Percentiles rank a stretch among this genome's conserved stretches.
phyloP scores from a whole-genome alignment of 2,797 vertebrate genomes.

The Phrynocephalus guinanensis region DNA sequence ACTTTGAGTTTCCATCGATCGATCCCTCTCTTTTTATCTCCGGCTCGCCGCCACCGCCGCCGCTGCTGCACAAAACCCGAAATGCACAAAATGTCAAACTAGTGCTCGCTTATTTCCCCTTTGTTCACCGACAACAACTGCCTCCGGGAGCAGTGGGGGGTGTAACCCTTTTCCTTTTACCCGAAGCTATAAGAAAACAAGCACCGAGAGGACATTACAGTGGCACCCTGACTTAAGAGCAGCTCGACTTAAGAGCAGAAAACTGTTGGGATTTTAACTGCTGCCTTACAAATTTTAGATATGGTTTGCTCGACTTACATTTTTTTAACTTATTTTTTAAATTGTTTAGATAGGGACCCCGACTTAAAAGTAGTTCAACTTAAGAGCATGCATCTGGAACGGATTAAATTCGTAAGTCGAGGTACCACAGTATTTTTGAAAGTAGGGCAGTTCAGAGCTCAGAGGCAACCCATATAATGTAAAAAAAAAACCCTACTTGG shows the following conservation, averaged over 20 bases:
- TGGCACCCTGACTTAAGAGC: no score
- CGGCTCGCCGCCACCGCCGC: not conserved
- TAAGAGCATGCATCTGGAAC: no score
- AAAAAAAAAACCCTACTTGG: not conserved
- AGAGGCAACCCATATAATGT: not conserved
- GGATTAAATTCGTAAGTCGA: no score
- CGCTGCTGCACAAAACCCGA: not conserved
- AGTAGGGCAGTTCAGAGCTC: no score
- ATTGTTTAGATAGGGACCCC: no score
- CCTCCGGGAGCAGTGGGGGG: not conserved
- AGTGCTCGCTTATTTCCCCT: not conserved
- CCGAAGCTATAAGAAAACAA: not conserved
- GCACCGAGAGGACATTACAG: no score
- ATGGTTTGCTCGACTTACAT: no score
- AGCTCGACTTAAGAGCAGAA: no score
- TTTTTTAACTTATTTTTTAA: no score
- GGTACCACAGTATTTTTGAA: not conserved
- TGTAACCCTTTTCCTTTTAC: not conserved
- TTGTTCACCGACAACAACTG: not conserved
- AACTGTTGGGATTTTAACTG: no score
- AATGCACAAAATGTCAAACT: not conserved
- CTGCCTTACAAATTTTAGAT: no score
- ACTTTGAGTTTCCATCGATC: slow-evolving; percentile 68
- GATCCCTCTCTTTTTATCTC: slow-evolving; percentile 35
- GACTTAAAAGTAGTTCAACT: no score